Conservation (phyloP, 2,113 vertebrate genomes). For the Brachionichthys hirsutus region DNA sequence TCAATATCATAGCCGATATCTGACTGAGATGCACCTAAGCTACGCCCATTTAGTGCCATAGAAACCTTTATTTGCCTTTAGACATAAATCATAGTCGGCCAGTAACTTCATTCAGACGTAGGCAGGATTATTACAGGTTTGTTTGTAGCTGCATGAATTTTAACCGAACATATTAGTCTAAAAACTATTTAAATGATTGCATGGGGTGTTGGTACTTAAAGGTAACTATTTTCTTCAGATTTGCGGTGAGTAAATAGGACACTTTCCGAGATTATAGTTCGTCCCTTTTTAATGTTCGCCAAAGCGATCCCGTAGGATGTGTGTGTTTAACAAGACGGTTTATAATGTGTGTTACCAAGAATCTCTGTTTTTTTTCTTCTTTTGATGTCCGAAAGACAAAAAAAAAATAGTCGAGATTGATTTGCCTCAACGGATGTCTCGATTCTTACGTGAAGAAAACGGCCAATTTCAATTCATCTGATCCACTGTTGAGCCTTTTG, state of each 20-base stretch:
- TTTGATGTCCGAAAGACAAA: slow-evolving; percentile 58
- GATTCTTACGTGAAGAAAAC: slow-evolving; percentile 74
- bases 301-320: slow-evolving; percentile 63
- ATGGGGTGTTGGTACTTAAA: slow-evolving; percentile 58
- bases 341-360: slow-evolving; percentile 50
- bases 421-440: slow-evolving; percentile 72
- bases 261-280: slow-evolving; percentile 44
- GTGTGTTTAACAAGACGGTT: slow-evolving; percentile 52
- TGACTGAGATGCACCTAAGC: slow-evolving; percentile 72
- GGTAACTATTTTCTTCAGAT: slow-evolving; percentile 53
- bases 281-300: slow-evolving; percentile 61
- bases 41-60: slow-evolving; percentile 79
- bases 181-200: slow-evolving; percentile 53
- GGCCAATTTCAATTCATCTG: slow-evolving; percentile 73
- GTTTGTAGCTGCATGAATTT: slow-evolving; percentile 65
- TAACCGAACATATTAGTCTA: slow-evolving; percentile 44
- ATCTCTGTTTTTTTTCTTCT: slow-evolving; percentile 31
- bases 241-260: slow-evolving; percentile 56
- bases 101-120: slow-evolving; percentile 58
- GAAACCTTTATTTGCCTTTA: slow-evolving; percentile 80
- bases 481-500: slow-evolving; percentile 79
- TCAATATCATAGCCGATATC: slow-evolving; percentile 67
- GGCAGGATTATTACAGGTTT: slow-evolving; percentile 56
- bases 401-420: slow-evolving; percentile 54
- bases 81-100: slow-evolving; percentile 66